These are phyloP conservation scores for Poeciliopsis occidentalis DNA, from an alignment of 2,113 vertebrate species.

Conservation along the genomic window DNA sequence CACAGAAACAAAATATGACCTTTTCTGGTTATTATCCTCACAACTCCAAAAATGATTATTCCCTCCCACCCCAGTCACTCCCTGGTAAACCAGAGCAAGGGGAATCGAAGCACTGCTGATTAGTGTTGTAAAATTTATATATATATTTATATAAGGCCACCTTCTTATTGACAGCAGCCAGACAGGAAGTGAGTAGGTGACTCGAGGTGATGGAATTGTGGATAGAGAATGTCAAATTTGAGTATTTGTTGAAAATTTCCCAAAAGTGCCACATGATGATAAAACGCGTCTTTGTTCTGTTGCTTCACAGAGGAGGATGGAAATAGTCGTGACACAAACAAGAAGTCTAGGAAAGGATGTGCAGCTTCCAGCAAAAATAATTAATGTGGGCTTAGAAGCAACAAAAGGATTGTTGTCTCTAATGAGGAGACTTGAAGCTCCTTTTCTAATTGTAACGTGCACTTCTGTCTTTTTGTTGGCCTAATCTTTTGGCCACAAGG, in stretches of 20 bases:
- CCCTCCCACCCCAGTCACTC: conserved; percentile 2
- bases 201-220: conserved; percentile 43
- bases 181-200: conserved; percentile 69
- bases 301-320: conserved; percentile 29
- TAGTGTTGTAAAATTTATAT: conserved; percentile 51
- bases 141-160: conserved; percentile 54
- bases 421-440: conserved; percentile 37
- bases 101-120: conserved; percentile 76
- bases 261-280: conserved; percentile 45
- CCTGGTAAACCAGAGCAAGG: conserved; percentile 60
- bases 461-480: neutral
- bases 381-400: conserved; percentile 38
- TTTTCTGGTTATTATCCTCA: conserved; percentile 50
- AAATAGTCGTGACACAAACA: conserved; percentile 9
- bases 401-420: conserved; percentile 46
- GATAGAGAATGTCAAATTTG: conserved; percentile 16
- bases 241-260: conserved; percentile 39
- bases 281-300: conserved; percentile 56
- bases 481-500: conserved; percentile 69
- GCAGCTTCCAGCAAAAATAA: conserved; percentile 29
- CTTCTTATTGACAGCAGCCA: conserved; percentile 69
- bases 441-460: conserved; percentile 36
- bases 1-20: conserved; percentile 76
- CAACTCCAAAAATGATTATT: neutral
- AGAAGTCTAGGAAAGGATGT: conserved; percentile 10